These are phyloP conservation scores for Acromyrmex echinatior DNA, from an alignment of 1,140 invertebrate genomes.

Conservation along the genomic window DNA sequence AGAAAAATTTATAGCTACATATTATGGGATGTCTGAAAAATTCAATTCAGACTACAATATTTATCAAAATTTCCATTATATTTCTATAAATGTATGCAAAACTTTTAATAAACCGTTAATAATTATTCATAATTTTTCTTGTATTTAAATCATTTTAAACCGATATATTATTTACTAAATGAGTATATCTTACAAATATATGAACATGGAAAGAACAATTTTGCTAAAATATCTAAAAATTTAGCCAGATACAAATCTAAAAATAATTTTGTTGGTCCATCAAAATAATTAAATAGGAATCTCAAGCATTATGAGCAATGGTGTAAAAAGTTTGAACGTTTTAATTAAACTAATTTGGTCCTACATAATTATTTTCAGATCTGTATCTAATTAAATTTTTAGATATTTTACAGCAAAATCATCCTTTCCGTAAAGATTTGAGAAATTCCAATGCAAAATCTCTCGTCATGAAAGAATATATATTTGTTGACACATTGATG, in stretches of 20 bases:
- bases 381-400: no score
- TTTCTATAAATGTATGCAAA: neutral
- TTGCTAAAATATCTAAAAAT: no score
- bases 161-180: neutral
- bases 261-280: no score
- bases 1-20: slow-evolving; percentile 4
- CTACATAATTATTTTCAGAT: no score
- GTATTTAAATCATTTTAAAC: neutral
- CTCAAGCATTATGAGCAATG: no score
- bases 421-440: neutral
- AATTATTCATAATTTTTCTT: neutral
- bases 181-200: neutral
- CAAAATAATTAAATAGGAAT: no score
- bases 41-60: neutral
- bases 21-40: slow-evolving; percentile 4
- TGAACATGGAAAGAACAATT: no score
- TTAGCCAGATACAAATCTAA: no score
- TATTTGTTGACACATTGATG: slow-evolving; percentile 17
- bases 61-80: neutral
- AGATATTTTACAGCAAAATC: no score
- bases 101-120: neutral
- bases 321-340: no score
- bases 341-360: no score
- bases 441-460: neutral
- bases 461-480: slow-evolving; percentile 18